A percentile compares a stretch with the other conserved stretches of the same genome.
Evolutionary conservation across 2,888 invertebrate species (phyloP).

Genomic region (Coenonympha arcania): DNA sequence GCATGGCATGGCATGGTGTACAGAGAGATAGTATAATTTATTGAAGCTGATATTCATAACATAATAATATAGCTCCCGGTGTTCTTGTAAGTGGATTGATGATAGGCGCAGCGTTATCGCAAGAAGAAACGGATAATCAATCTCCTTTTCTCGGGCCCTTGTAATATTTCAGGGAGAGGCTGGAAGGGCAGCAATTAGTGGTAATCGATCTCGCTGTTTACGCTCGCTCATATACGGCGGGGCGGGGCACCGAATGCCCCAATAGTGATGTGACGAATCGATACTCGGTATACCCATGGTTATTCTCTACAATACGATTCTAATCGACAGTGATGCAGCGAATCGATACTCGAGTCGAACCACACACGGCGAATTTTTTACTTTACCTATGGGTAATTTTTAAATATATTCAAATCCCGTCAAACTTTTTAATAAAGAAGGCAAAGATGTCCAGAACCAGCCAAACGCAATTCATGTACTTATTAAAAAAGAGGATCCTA

Average conservation of each 20-base stretch:
- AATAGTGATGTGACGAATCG: conserved; percentile 30
- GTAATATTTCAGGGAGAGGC: conserved; percentile 47
- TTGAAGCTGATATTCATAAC: conserved; percentile 9
- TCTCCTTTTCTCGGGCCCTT: conserved; percentile 23
- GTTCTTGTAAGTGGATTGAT: conserved; percentile 17
- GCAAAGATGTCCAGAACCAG: too few relatives aligned
- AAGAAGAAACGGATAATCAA: conserved; percentile 24
- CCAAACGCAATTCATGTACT: too few relatives aligned
- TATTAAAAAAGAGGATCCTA: too few relatives aligned
- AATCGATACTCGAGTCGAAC: too few relatives aligned
- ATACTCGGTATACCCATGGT: conserved; percentile 2
- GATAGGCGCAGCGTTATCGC: conserved; percentile 33
- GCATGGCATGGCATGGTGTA: too few relatives aligned
- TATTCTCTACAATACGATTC: background rate
- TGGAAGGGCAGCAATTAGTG: conserved; percentile 62
- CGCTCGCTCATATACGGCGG: conserved; percentile 59
- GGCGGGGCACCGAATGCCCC: conserved; percentile 42
- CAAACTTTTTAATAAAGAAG: too few relatives aligned
- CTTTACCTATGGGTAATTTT: too few relatives aligned
- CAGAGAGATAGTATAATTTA: conserved; percentile 13
- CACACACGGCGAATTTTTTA: too few relatives aligned
- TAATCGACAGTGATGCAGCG: background rate
- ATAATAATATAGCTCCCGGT: conserved; percentile 17
- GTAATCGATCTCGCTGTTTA: conserved; percentile 69
- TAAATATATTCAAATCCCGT: too few relatives aligned